Conservation (phyloP, 92 coral and sea anemone genomes). For the Phenganax stokvisi region DNA sequence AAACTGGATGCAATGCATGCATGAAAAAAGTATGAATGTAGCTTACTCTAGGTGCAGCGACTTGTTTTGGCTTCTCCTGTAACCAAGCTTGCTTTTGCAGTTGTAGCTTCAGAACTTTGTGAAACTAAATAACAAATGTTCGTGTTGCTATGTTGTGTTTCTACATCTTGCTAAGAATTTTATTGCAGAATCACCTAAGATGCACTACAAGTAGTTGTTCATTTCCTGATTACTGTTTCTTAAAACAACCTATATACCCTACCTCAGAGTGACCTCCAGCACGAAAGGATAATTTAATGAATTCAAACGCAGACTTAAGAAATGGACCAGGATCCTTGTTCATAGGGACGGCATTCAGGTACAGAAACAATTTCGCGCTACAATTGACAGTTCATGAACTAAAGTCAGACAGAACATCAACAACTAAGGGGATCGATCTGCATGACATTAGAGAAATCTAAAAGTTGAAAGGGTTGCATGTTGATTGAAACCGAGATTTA, state of each 20-base stretch:
- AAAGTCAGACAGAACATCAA: too few relatives aligned
- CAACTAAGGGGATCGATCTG: too few relatives aligned
- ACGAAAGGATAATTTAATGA: conserved; percentile 75
- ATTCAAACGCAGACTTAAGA: conserved; percentile 62
- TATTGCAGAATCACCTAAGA: too few relatives aligned
- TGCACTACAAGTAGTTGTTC: too few relatives aligned
- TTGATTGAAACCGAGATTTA: background rate
- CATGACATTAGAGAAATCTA: background rate
- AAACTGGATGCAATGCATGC: background rate
- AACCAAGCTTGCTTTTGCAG: conserved; percentile 70
- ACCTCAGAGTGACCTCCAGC: conserved; percentile 89
- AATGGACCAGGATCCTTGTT: conserved; percentile 77
- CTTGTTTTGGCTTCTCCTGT: conserved; percentile 29
- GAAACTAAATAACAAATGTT: conserved; percentile 48
- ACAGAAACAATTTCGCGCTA: conserved; percentile 73
- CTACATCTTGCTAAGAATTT: too few relatives aligned
- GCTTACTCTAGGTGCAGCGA: conserved; percentile 21
- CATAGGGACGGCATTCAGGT: conserved; percentile 60
- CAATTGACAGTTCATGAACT: background rate
- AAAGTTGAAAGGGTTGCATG: background rate
- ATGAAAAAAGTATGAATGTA: background rate
- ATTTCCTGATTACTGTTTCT: background rate
- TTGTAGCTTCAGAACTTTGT: conserved; percentile 60
- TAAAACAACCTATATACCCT: background rate
- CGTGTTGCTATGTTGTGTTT: too few relatives aligned